These are phyloP conservation scores for Drosophila neoperkinsi DNA, from an alignment of 2,888 invertebrate genomes.

Conservation along the genomic window DNA sequence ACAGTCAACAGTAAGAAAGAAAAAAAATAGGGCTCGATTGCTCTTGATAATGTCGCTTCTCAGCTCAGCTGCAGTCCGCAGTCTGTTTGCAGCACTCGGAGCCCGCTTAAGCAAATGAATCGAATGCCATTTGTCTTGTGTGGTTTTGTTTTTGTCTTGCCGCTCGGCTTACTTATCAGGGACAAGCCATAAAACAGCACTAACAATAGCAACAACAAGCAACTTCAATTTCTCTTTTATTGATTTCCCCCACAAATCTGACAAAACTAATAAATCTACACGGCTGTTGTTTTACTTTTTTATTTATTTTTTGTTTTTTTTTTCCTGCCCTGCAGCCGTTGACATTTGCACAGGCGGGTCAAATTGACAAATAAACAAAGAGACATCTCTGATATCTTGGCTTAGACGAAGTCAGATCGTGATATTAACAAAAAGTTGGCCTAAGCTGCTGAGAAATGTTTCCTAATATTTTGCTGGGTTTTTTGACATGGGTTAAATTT, in stretches of 20 bases:
- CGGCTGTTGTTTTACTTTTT: conserved; percentile 1
- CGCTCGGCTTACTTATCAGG: conserved; percentile 68
- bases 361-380: conserved; percentile 42
- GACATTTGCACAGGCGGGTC: conserved; percentile 67
- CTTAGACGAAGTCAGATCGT: conserved; percentile 31
- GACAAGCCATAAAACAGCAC: conserved; percentile 21
- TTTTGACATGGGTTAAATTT: not conserved
- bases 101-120: conserved; percentile 46
- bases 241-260: conserved; percentile 20
- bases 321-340: conserved; percentile 52
- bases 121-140: conserved; percentile 36
- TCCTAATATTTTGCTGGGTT: not conserved
- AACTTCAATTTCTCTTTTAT: conserved; percentile 69
- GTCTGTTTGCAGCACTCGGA: conserved; percentile 18
- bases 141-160: conserved; percentile 3
- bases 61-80: not conserved
- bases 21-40: conserved; percentile 20
- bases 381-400: conserved; percentile 29
- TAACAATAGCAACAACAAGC: conserved; percentile 30
- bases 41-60: conserved; percentile 19
- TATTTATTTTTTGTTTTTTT: not conserved
- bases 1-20: not conserved
- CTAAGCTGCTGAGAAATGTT: conserved; percentile 12
- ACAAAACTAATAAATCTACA: conserved; percentile 65
- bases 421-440: conserved; percentile 22